Conservation (phyloP, 2,888 invertebrate species). For the Ischnus inquisitorius region DNA sequence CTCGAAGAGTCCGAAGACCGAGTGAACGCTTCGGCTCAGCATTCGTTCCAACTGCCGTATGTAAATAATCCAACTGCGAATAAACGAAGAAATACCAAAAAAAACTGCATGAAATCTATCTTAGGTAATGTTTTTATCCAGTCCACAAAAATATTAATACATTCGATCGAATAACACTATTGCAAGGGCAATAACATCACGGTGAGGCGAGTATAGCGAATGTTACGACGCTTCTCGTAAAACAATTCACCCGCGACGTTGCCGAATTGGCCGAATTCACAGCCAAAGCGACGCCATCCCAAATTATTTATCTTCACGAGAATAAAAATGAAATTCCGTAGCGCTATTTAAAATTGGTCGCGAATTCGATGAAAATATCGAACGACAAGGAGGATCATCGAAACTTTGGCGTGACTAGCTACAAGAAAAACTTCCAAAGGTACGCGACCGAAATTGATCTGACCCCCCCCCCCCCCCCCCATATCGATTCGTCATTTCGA, state of each 20-base stretch:
- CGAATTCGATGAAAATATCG: background rate
- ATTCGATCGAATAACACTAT: conserved; percentile 31
- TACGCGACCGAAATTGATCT: conserved; percentile 13
- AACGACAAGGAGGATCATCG: background rate
- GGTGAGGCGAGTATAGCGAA: background rate
- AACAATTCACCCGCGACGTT: background rate
- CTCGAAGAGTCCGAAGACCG: conserved; percentile 76
- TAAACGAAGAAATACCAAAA: conserved; percentile 53
- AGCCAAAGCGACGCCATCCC: background rate
- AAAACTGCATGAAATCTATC: background rate
- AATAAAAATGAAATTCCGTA: background rate
- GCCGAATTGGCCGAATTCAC: background rate
- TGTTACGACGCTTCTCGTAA: background rate
- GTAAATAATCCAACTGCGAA: conserved; percentile 52
- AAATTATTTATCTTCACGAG: background rate
- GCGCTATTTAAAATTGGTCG: background rate
- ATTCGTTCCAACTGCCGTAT: conserved; percentile 26
- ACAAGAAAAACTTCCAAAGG: background rate
- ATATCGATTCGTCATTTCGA: background rate
- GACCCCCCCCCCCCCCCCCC: background rate
- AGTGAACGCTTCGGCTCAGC: conserved; percentile 31
- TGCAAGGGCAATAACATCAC: background rate
- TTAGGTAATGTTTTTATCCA: conserved; percentile 1
- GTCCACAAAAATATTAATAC: conserved; percentile 44
- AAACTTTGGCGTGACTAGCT: conserved; percentile 48